Percentiles rank a stretch among this genome's conserved stretches.
phyloP scores from a whole-genome alignment of 2,113 vertebrate species.

The Tamias sibiricus region DNA sequence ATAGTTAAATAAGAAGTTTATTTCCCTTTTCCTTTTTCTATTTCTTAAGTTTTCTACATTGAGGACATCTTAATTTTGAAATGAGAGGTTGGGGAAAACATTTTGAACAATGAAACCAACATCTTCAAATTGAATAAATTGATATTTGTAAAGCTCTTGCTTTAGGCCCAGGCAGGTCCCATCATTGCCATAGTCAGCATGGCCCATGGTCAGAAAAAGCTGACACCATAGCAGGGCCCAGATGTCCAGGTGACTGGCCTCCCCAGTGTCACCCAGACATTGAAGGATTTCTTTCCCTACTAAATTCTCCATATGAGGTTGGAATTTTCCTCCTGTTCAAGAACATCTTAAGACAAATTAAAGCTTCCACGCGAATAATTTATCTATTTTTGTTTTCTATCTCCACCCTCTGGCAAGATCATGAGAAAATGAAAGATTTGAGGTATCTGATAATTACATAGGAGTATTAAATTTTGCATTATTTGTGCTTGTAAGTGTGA shows the following conservation, averaged over 20 bases:
- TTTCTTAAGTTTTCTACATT: background rate
- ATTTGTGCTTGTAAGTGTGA: background rate
- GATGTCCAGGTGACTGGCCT: too few relatives aligned
- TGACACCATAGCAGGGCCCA: background rate
- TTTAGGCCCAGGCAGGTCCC: background rate
- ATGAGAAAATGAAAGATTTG: background rate
- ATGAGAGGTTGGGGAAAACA: background rate
- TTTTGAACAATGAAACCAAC: background rate
- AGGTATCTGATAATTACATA: background rate
- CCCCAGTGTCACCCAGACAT: too few relatives aligned
- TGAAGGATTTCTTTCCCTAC: background rate
- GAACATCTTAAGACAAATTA: background rate
- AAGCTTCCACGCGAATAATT: background rate
- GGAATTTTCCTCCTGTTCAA: background rate
- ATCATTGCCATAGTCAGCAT: background rate
- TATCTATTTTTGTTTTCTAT: background rate
- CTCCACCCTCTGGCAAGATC: background rate
- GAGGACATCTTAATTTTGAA: background rate
- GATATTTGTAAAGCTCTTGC: background rate
- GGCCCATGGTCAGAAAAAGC: background rate
- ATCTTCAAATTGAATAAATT: background rate
- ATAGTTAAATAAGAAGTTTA: background rate
- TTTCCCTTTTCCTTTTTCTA: background rate
- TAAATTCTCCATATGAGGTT: background rate
- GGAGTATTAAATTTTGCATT: background rate